phyloP scores from a whole-genome alignment of 2,888 invertebrate genomes.

The Dolichomitus sp. region DNA sequence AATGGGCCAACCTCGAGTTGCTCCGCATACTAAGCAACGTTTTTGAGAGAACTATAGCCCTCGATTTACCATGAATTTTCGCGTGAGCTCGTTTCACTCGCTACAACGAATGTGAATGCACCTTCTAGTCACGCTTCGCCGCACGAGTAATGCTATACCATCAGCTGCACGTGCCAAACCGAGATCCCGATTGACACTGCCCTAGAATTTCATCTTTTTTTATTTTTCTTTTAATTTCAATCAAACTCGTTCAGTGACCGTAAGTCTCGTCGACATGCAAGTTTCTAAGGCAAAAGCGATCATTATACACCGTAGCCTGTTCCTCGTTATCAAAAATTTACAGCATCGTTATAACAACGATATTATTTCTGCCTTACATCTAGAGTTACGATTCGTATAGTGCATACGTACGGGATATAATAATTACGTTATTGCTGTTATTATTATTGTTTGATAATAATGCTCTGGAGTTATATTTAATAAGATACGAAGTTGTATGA shows the following conservation, averaged over 20 bases:
- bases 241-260: conserved; percentile 24
- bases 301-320: conserved; percentile 15
- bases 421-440: conserved; percentile 1
- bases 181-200: conserved; percentile 33
- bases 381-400: conserved; percentile 37
- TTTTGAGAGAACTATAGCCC: conserved; percentile 32
- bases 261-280: conserved; percentile 35
- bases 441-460: neutral
- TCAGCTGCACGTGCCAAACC: conserved; percentile 33
- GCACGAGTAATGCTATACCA: conserved; percentile 34
- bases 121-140: conserved; percentile 43
- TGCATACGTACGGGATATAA: conserved; percentile 27
- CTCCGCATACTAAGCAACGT: conserved; percentile 67
- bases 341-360: conserved; percentile 58
- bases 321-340: conserved; percentile 53
- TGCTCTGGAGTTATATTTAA: too few relatives aligned
- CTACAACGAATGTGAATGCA: conserved; percentile 47
- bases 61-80: conserved; percentile 52
- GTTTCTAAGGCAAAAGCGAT: conserved; percentile 10
- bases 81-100: conserved; percentile 27
- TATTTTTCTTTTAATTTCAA: conserved; percentile 13
- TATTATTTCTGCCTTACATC: conserved; percentile 42
- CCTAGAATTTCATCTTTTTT: conserved; percentile 19
- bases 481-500: neutral
- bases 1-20: conserved; percentile 68